Percentiles rank a stretch among this genome's conserved stretches.
Evolutionary conservation across 2,888 invertebrate genomes (phyloP).

Genomic region (Oconnorella tubifera): DNA sequence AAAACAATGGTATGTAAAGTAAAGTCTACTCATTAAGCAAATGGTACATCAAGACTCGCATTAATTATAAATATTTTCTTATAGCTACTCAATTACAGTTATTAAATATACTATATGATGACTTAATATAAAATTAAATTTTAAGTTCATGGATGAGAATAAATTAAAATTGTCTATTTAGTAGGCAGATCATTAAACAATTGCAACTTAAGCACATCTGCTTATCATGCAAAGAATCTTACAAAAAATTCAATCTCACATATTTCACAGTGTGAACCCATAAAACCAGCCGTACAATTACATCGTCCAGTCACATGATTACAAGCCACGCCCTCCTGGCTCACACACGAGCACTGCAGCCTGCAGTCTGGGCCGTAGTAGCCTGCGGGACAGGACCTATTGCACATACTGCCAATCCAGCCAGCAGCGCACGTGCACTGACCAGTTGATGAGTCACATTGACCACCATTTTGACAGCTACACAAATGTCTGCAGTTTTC

Average conservation of each 20-base stretch:
- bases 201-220: too few species aligned
- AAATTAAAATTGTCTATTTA: too few species aligned
- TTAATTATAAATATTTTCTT: too few species aligned
- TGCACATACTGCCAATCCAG: background rate
- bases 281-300: background rate
- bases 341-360: background rate
- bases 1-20: too few species aligned
- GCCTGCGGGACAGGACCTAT: background rate
- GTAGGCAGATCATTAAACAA: too few species aligned
- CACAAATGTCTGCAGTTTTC: background rate
- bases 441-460: background rate
- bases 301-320: background rate
- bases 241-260: background rate
- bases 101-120: too few species aligned
- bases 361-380: constrained; percentile 1
- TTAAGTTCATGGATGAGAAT: too few species aligned
- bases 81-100: too few species aligned
- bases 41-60: too few species aligned
- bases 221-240: background rate
- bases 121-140: too few species aligned
- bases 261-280: background rate
- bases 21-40: too few species aligned
- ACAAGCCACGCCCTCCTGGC: background rate
- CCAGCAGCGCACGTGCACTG: background rate
- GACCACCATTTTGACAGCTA: background rate